Conservation (phyloP, 2,888 invertebrate genomes). For the Clusia tigrina region DNA sequence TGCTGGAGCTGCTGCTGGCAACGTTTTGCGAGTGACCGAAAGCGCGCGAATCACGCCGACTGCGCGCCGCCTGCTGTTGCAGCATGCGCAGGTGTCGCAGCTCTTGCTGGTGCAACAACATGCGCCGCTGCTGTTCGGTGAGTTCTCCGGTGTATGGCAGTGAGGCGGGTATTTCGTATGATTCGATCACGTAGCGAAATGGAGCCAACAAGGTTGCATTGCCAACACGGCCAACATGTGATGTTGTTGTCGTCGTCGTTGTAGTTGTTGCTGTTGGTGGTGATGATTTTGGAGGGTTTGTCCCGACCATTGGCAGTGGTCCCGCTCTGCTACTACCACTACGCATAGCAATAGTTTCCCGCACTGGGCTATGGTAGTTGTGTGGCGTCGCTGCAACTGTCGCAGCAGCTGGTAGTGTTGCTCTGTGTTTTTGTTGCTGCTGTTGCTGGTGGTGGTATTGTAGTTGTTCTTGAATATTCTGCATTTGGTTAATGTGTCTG, state of each 20-base stretch:
- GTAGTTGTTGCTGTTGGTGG: conserved; percentile 36
- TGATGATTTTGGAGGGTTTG: conserved; percentile 34
- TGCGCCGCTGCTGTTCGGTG: conserved; percentile 36
- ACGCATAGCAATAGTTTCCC: conserved; percentile 33
- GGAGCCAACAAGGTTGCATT: conserved; percentile 19
- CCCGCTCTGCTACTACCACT: conserved; percentile 10
- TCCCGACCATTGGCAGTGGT: conserved; percentile 26
- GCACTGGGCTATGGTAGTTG: conserved; percentile 42
- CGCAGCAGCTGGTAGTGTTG: conserved; percentile 31
- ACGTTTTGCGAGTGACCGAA: conserved; percentile 29
- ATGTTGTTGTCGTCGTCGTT: conserved; percentile 24
- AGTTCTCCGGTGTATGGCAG: conserved; percentile 32
- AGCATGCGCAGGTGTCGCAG: conserved; percentile 20
- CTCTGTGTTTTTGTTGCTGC: conserved; percentile 17
- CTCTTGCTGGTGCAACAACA: conserved; percentile 35
- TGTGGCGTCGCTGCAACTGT: conserved; percentile 23
- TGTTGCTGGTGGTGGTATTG: conserved; percentile 32
- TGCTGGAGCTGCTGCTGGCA: conserved; percentile 13
- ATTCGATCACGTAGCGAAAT: conserved; percentile 48
- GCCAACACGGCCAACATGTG: conserved; percentile 8
- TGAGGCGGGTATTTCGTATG: conserved; percentile 55
- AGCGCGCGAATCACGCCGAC: conserved; percentile 54
- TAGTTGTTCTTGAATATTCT: conserved; percentile 23
- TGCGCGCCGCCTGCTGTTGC: conserved; percentile 49
- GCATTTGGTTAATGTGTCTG: conserved; percentile 43